These are phyloP conservation scores for Philopedon plagiatum DNA, from an alignment of 2,888 invertebrate genomes.

Conservation along the genomic window DNA sequence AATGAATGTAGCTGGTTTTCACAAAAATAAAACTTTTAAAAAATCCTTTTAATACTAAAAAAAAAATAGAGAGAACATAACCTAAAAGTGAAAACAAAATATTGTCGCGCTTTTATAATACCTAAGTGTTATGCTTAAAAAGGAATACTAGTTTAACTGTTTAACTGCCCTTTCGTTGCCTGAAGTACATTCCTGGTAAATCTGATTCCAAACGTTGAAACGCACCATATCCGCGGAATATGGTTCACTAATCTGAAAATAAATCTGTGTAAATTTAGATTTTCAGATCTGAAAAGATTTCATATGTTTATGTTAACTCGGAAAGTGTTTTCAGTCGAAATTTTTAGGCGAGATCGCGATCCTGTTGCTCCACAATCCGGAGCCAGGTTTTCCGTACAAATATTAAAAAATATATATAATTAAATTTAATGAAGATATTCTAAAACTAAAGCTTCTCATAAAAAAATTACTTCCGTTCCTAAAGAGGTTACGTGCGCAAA, in stretches of 20 bases:
- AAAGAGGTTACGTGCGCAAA: background rate
- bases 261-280: slow-evolving; percentile 65
- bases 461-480: background rate
- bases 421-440: background rate
- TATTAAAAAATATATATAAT: background rate
- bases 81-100: too few species aligned
- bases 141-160: too few species aligned
- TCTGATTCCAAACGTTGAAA: slow-evolving; percentile 3
- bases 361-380: background rate
- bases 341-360: slow-evolving; percentile 45
- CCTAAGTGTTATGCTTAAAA: too few species aligned
- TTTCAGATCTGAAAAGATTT: slow-evolving; percentile 61
- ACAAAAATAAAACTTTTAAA: too few species aligned
- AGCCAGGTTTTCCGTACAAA: slow-evolving; percentile 3
- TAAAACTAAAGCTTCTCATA: background rate
- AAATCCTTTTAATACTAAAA: too few species aligned
- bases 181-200: background rate
- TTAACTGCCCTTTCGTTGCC: too few species aligned
- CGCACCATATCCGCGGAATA: slow-evolving; percentile 31
- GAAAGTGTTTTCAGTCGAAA: slow-evolving; percentile 46
- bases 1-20: too few species aligned
- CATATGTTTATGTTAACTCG: slow-evolving; percentile 49
- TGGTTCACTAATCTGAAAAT: slow-evolving; percentile 60
- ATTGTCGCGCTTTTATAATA: too few species aligned
- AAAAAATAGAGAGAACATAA: too few species aligned